Evolutionary conservation across 2,888 invertebrate genomes (phyloP), one percentile per base, ranked within the genome.

Genomic region (Drosophila gaucha): DNA sequence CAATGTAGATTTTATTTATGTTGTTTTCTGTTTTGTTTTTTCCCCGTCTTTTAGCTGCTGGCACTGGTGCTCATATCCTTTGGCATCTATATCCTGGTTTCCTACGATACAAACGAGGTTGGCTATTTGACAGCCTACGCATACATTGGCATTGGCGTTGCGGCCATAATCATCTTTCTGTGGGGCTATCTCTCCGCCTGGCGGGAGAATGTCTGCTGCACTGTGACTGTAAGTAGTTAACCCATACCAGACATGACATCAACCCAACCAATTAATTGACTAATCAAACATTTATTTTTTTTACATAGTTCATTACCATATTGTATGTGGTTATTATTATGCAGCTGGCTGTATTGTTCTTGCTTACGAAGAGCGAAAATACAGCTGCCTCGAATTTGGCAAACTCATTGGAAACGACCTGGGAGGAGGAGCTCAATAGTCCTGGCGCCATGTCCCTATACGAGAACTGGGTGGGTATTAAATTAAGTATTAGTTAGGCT

Each of bases 141-240:
- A 3, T 90, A 88, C 41, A 79, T 88, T 14, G 78, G 44, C 6
- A 43, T 89, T 6, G 90, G 90, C 20, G 62, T 50, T 1, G 73
- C 79, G 10, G 75, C 82, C 39, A 54, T 89, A n/a, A 2, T 88
- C n/a, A 95, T 97, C 74, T 95, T 96, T 1, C 95, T 97, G 93
- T 95, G 97, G 91, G 97, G 97, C 67, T 97, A 97, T 92, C 96
- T 97, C 89, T 97, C 97, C 31, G 97, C 97, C 6, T 94, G 96
- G 77, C 94, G 95, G 70, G 97, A 97, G 91, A 96, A 95, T 91
- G 95, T 96, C 89, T 97, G 96, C 92, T 96, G 97, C 94, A 94
- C 96, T 54, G 93, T 96, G 89, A 95, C 96, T 88, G 96, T 97
- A 92, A 94, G 94, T 73, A 24, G 6, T 18, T 26, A 20, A 30